Percentiles rank a stretch among this genome's conserved stretches.
Evolutionary conservation across 1,140 invertebrate species (phyloP).

Genomic region (Heliothis subflexa): DNA sequence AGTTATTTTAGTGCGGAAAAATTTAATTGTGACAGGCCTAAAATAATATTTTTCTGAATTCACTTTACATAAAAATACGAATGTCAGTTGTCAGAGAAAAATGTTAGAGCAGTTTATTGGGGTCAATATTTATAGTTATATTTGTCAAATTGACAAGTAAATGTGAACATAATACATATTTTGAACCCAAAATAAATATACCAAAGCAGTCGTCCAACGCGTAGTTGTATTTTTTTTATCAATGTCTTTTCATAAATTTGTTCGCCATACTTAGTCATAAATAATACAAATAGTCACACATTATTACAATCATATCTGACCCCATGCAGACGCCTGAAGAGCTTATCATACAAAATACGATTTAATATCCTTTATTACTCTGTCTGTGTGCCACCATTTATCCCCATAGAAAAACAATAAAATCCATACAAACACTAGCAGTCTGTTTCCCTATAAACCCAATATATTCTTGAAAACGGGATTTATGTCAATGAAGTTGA

Average conservation of each 20-base stretch:
- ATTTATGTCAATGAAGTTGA: slow-evolving; percentile 59
- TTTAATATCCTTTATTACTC: slow-evolving; percentile 39
- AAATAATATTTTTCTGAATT: too few relatives aligned
- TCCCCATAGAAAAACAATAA: slow-evolving; percentile 48
- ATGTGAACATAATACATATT: too few relatives aligned
- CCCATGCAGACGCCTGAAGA: not conserved
- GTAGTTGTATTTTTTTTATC: too few relatives aligned
- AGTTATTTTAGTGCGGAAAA: not conserved
- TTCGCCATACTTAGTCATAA: not conserved
- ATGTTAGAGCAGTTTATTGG: too few relatives aligned
- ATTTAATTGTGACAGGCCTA: too few relatives aligned
- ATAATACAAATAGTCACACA: not conserved
- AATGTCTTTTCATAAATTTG: too few relatives aligned
- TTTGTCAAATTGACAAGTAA: too few relatives aligned
- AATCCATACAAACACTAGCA: slow-evolving; percentile 45
- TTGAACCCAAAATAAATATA: too few relatives aligned
- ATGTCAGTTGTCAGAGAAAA: too few relatives aligned
- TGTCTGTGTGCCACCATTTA: slow-evolving; percentile 2
- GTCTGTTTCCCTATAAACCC: slow-evolving; percentile 47
- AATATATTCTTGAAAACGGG: slow-evolving; percentile 50
- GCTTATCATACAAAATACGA: slow-evolving; percentile 27
- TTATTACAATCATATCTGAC: slow-evolving; percentile 7
- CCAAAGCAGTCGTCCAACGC: too few relatives aligned
- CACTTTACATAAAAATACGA: too few relatives aligned
- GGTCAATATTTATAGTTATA: too few relatives aligned